phyloP scores from a whole-genome alignment of 1,140 invertebrate species.

The Teleopsis dalmanni region DNA sequence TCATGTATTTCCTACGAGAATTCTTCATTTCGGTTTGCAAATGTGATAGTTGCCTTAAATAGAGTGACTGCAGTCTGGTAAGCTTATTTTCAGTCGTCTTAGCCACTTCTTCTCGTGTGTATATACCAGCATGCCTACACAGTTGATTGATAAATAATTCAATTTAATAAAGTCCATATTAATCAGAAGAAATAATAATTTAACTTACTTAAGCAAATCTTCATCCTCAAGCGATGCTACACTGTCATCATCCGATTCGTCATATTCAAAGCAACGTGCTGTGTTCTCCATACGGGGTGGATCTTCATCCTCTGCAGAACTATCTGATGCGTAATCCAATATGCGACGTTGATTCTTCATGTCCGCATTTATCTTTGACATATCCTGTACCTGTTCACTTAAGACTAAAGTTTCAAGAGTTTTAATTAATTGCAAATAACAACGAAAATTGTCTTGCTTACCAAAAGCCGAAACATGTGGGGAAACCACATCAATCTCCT shows the following conservation, averaged over 20 bases:
- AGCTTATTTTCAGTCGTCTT: slow-evolving; percentile 69
- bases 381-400: slow-evolving; percentile 46
- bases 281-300: slow-evolving; percentile 56
- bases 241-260: slow-evolving; percentile 69
- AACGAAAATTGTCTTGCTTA: slow-evolving; percentile 30
- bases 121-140: slow-evolving; percentile 73
- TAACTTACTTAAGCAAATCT: slow-evolving; percentile 64
- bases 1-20: slow-evolving; percentile 65
- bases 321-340: slow-evolving; percentile 59
- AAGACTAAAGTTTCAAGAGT: slow-evolving; percentile 18
- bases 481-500: slow-evolving; percentile 41
- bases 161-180: neutral
- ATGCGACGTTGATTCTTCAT: slow-evolving; percentile 50
- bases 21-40: slow-evolving; percentile 65
- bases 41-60: slow-evolving; percentile 73
- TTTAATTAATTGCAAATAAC: neutral
- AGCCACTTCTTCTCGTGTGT: slow-evolving; percentile 78
- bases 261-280: slow-evolving; percentile 56
- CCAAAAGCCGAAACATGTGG: slow-evolving; percentile 51
- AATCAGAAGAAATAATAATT: neutral
- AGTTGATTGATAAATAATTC: neutral
- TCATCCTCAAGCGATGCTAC: slow-evolving; percentile 70
- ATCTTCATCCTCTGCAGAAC: slow-evolving; percentile 67
- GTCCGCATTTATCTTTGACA: slow-evolving; percentile 52
- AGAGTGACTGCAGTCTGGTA: slow-evolving; percentile 69